Percentiles rank a stretch among this genome's conserved stretches.
Conservation (phyloP, 2,888 invertebrate genomes). For the Dioctria linearis region DNA sequence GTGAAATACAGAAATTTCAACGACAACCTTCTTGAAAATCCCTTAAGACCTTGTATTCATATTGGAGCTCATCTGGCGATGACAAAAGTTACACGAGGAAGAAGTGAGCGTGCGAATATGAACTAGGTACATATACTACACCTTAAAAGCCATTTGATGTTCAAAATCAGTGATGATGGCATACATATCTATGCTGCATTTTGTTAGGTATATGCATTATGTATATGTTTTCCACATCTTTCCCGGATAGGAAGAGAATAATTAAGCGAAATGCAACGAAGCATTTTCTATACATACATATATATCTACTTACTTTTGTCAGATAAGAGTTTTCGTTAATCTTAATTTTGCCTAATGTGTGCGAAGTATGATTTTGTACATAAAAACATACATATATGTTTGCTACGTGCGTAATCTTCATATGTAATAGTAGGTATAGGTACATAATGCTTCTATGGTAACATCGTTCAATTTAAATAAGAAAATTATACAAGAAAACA, state of each 20-base stretch:
- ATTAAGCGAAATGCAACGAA: constrained; percentile 38
- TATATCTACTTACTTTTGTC: no score
- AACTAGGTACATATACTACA: constrained; percentile 4
- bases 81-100: constrained; percentile 5
- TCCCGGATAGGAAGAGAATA: constrained; percentile 12
- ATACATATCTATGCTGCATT: not conserved
- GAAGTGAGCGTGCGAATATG: constrained; percentile 26
- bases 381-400: no score
- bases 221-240: not conserved
- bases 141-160: constrained; percentile 49
- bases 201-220: not conserved
- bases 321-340: no score
- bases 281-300: not conserved
- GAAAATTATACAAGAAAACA: no score
- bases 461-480: no score
- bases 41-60: not conserved
- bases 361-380: no score
- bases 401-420: no score
- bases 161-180: constrained; percentile 7
- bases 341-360: no score
- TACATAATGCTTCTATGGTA: no score
- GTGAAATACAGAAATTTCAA: constrained; percentile 27
- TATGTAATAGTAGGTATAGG: no score
- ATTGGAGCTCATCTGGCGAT: constrained; percentile 5
- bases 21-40: not conserved